Evolutionary conservation across 2,797 vertebrate species (phyloP).

Genomic region (Mormyrus proboscirostris): DNA sequence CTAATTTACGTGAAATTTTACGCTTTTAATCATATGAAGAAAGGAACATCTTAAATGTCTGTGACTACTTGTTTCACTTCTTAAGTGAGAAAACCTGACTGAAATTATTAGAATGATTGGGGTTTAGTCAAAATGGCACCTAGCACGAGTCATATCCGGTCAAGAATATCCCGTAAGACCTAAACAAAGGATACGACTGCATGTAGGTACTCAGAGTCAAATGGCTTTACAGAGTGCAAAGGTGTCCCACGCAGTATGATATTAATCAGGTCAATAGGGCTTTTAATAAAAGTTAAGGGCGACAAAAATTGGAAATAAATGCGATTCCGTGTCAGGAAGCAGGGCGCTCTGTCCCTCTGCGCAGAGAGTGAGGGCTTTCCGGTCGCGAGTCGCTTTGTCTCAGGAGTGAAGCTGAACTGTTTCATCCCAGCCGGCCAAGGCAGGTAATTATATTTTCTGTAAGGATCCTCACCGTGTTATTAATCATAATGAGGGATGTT

Average conservation of each 20-base stretch:
- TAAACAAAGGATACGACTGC: neutral
- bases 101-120: neutral
- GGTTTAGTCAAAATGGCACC: slow-evolving; percentile 5
- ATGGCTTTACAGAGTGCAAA: neutral
- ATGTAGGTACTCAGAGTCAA: neutral
- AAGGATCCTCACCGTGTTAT: slow-evolving; percentile 64
- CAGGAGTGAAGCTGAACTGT: neutral
- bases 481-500: slow-evolving; percentile 69
- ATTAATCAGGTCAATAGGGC: slow-evolving; percentile 28
- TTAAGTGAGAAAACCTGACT: neutral
- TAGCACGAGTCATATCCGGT: neutral
- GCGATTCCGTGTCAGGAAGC: slow-evolving; percentile 17
- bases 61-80: neutral
- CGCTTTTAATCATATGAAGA: neutral
- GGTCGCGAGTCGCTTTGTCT: slow-evolving; percentile 40
- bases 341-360: slow-evolving; percentile 27
- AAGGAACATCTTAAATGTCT: neutral
- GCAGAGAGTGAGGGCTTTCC: slow-evolving; percentile 24
- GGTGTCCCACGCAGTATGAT: slow-evolving; percentile 9
- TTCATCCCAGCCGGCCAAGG: slow-evolving; percentile 47
- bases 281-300: slow-evolving; percentile 29
- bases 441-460: slow-evolving; percentile 67
- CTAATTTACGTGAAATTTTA: neutral
- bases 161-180: neutral
- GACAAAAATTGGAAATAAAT: slow-evolving; percentile 25